Conservation (phyloP, 2,113 vertebrate genomes). For the Neomonachus schauinslandi region DNA sequence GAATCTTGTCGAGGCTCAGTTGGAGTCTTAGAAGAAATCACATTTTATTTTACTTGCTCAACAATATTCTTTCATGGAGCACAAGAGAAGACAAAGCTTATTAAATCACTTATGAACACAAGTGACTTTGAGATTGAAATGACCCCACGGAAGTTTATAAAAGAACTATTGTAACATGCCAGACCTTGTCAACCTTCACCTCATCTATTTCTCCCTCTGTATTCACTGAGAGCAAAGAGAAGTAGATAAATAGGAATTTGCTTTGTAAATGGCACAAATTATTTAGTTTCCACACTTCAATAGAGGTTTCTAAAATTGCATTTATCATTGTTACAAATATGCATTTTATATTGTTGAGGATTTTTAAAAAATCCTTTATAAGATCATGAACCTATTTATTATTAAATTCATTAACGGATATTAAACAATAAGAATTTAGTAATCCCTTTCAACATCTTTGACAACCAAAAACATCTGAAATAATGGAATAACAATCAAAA, state of each 20-base stretch:
- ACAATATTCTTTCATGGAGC: not conserved
- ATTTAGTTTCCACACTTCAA: not conserved
- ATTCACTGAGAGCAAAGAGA: not conserved
- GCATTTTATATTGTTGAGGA: not conserved
- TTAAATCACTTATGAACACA: not conserved
- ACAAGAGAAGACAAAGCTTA: not conserved
- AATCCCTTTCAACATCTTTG: constrained; percentile 46
- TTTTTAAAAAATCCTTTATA: not conserved
- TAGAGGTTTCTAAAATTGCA: constrained; percentile 6
- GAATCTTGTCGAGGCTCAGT: not conserved
- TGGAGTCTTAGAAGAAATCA: constrained; percentile 26
- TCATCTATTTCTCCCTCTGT: not conserved
- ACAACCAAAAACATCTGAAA: not conserved
- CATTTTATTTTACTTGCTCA: not conserved
- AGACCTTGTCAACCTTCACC: not conserved
- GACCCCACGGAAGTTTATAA: not conserved
- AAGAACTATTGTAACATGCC: not conserved
- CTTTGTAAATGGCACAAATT: not conserved
- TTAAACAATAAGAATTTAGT: constrained; percentile 16
- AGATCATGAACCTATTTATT: constrained; percentile 24
- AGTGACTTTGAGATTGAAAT: constrained; percentile 30
- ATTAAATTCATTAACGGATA: not conserved
- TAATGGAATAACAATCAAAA: not conserved
- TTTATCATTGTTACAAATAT: constrained; percentile 22
- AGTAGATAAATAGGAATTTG: not conserved